Evolutionary conservation across 2,888 invertebrate genomes (phyloP).

Genomic region (Sceliomorpha sp.): DNA sequence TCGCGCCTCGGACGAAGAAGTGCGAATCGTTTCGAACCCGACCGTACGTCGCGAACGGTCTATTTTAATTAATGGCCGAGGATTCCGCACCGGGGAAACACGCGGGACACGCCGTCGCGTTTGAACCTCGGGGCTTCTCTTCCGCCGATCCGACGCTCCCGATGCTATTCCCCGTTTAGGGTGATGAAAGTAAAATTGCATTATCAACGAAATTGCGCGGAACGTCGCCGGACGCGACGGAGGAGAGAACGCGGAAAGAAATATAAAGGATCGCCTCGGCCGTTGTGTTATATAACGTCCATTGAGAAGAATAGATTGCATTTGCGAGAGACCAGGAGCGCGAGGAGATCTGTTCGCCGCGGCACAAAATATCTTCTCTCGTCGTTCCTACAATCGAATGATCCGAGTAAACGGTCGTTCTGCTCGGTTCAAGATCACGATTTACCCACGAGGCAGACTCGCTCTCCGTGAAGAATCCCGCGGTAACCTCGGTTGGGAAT

Average conservation of each 20-base stretch:
- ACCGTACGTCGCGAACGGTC: no score
- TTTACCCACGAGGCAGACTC: conserved; percentile 56
- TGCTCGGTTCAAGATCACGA: conserved; percentile 60
- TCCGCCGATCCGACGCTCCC: no score
- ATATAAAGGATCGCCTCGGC: no score
- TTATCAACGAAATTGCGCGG: neutral
- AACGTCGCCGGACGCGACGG: no score
- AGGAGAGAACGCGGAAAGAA: no score
- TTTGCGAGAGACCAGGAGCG: conserved; percentile 50
- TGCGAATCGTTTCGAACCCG: no score
- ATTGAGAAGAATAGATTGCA: conserved; percentile 38
- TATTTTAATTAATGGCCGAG: no score
- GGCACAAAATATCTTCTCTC: conserved; percentile 49
- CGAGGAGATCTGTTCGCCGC: conserved; percentile 44
- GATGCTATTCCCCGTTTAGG: no score
- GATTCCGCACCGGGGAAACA: no score
- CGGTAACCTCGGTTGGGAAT: conserved; percentile 37
- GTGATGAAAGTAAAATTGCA: neutral
- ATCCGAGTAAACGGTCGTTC: conserved; percentile 60
- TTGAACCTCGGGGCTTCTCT: no score
- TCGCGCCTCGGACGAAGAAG: no score
- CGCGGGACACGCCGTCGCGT: no score
- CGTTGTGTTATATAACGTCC: neutral
- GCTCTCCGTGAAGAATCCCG: conserved; percentile 37
- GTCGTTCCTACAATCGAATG: conserved; percentile 57